Conservation (phyloP, 2,888 invertebrate species). For the Alloscopus bannaensis region DNA sequence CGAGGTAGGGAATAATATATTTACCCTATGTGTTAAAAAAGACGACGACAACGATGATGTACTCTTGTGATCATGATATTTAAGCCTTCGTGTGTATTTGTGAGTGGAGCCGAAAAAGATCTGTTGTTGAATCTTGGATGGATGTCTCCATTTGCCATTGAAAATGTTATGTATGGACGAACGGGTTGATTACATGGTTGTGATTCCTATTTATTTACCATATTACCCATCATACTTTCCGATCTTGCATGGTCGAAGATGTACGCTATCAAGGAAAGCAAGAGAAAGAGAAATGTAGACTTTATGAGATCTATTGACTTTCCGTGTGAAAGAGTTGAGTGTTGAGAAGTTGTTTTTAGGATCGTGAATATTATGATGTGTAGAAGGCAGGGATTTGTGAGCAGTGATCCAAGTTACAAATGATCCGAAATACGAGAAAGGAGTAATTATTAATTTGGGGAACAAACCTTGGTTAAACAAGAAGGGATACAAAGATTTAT, state of each 20-base stretch:
- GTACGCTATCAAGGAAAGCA: background rate
- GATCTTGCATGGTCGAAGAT: background rate
- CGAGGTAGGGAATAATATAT: background rate
- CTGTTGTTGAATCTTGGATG: too few relatives aligned
- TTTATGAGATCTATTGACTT: background rate
- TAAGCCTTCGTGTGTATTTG: background rate
- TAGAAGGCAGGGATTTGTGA: background rate
- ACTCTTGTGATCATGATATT: background rate
- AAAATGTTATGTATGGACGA: background rate
- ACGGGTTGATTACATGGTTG: background rate
- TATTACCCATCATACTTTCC: background rate
- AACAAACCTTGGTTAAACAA: background rate
- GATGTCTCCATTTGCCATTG: slow-evolving; percentile 22
- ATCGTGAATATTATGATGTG: background rate
- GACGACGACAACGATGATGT: background rate
- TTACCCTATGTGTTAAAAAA: background rate
- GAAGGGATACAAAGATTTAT: too few relatives aligned
- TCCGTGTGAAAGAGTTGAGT: background rate
- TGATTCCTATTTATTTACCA: background rate
- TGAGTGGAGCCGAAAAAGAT: background rate
- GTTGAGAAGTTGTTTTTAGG: background rate
- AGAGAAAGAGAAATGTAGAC: too few relatives aligned
- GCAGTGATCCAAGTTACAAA: background rate
- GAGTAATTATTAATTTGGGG: background rate
- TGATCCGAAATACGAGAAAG: background rate